These are phyloP conservation scores for Aplysina aerophoba DNA, from an alignment of 37 sponge, comb jelly and placozoan species.

Conservation along the genomic window DNA sequence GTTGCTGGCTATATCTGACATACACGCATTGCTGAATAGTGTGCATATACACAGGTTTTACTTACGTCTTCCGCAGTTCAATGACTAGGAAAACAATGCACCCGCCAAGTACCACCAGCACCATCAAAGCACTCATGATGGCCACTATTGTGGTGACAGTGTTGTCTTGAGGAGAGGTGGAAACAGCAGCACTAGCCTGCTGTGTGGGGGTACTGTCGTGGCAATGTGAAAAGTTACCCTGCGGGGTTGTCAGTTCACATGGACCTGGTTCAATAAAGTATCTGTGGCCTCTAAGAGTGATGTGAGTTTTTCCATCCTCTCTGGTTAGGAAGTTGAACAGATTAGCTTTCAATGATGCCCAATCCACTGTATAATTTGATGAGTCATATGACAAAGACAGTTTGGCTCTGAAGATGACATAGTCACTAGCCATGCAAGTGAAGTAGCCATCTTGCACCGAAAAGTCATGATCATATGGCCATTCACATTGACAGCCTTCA, in stretches of 20 bases:
- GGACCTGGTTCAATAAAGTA: background rate
- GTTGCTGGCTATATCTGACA: too few relatives aligned
- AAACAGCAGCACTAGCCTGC: too few relatives aligned
- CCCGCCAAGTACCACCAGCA: too few relatives aligned
- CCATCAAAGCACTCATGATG: too few relatives aligned
- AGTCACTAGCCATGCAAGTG: background rate
- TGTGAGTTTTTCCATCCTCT: too few relatives aligned
- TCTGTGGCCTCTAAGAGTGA: background rate
- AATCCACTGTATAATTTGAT: background rate
- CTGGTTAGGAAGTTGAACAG: too few relatives aligned
- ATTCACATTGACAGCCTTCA: background rate
- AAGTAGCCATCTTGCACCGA: background rate
- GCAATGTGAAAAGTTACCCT: background rate
- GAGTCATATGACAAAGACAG: conserved; percentile 4
- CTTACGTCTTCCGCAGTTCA: too few relatives aligned
- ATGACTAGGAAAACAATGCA: too few relatives aligned
- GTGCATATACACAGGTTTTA: too few relatives aligned
- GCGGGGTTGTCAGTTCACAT: background rate
- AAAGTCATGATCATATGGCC: background rate
- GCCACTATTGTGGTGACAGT: background rate
- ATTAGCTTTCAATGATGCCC: too few relatives aligned
- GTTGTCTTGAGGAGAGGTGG: background rate
- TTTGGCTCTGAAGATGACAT: conserved; percentile 3
- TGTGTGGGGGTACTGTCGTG: background rate
- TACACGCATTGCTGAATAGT: too few relatives aligned